phyloP scores from a whole-genome alignment of 1,140 invertebrate species.

The Drosophila sturtevanti region DNA sequence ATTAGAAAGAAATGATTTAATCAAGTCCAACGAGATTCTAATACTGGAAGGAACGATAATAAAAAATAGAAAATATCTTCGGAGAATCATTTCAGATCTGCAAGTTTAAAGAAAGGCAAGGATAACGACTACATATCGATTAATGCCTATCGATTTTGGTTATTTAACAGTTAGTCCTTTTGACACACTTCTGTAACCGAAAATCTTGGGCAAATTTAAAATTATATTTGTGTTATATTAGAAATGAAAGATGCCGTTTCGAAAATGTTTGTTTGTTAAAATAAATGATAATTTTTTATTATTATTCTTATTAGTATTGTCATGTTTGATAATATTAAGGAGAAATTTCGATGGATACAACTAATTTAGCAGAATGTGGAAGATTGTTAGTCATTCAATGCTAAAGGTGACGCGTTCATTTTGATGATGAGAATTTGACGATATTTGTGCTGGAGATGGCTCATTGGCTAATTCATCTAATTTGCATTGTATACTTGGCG shows the following conservation, averaged over 20 bases:
- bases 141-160: no score
- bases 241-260: slow-evolving; percentile 6
- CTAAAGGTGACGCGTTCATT: slow-evolving; percentile 64
- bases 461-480: slow-evolving; percentile 65
- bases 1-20: no score
- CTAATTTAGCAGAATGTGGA: no score
- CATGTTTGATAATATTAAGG: slow-evolving; percentile 8
- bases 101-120: background rate
- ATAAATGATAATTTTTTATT: slow-evolving; percentile 42
- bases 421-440: slow-evolving; percentile 33
- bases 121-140: no score
- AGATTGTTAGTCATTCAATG: slow-evolving; percentile 38
- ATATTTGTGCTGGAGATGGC: slow-evolving; percentile 38
- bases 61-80: background rate
- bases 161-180: no score
- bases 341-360: no score
- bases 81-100: background rate
- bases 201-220: background rate
- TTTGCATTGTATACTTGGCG: slow-evolving; percentile 66
- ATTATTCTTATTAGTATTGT: slow-evolving; percentile 51
- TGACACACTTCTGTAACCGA: background rate
- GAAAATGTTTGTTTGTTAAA: slow-evolving; percentile 28
- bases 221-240: background rate
- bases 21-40: no score
- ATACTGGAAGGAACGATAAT: no score